A percentile compares a stretch with the other conserved stretches of the same genome.
Conservation (phyloP, 2,113 vertebrate species). For the Crypturellus undulatus region DNA sequence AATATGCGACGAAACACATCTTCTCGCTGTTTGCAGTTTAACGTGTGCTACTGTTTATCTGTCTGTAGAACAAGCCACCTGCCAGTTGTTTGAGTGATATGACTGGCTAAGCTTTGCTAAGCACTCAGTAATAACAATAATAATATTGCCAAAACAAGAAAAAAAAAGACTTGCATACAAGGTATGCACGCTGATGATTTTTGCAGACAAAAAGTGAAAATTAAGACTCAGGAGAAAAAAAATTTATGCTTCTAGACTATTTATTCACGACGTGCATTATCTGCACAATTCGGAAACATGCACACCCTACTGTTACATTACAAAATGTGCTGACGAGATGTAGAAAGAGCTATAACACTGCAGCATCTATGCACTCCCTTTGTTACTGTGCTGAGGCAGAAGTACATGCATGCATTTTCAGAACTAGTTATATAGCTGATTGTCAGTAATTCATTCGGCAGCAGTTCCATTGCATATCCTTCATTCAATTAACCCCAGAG, state of each 20-base stretch:
- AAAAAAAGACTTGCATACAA: not conserved
- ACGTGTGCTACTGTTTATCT: not conserved
- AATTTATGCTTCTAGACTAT: conserved; percentile 22
- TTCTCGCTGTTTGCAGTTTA: not conserved
- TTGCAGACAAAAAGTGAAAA: conserved; percentile 21
- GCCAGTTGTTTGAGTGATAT: not conserved
- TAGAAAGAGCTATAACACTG: conserved; percentile 20
- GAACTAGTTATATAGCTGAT: conserved; percentile 29
- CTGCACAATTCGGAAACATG: conserved; percentile 28
- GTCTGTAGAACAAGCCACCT: conserved; percentile 20
- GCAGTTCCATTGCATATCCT: not conserved
- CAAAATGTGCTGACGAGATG: conserved; percentile 49
- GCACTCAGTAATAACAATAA: not conserved
- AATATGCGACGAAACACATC: not conserved
- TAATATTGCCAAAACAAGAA: not conserved
- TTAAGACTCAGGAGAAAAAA: conserved; percentile 29
- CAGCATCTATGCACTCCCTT: not conserved
- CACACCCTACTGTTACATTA: not conserved
- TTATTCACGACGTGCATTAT: conserved; percentile 54
- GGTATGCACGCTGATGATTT: not conserved
- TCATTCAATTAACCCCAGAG: conserved; percentile 29
- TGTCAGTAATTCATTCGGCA: conserved; percentile 17
- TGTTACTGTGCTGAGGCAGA: not conserved
- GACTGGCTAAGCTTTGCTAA: conserved; percentile 15
- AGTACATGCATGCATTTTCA: conserved; percentile 25